Evolutionary conservation across 2,888 invertebrate genomes (phyloP).

Genomic region (Leucoma salicis): DNA sequence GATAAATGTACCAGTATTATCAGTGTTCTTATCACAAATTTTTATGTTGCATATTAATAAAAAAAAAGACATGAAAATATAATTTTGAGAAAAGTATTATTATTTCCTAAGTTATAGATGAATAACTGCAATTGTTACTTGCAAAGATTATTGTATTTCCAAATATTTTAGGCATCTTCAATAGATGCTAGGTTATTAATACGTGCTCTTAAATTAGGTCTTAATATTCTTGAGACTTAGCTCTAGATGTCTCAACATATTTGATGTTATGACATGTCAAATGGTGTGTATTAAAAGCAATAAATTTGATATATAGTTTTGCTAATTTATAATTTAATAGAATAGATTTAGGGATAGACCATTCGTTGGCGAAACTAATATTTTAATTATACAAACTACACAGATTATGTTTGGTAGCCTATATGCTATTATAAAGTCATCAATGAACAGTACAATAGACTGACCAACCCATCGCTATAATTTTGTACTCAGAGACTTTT

Average conservation of each 20-base stretch:
- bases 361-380: not conserved
- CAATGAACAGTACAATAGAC: slow-evolving; percentile 69
- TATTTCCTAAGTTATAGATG: too few relatives aligned
- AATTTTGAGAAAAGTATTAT: slow-evolving; percentile 3
- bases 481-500: slow-evolving; percentile 24
- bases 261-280: slow-evolving; percentile 10
- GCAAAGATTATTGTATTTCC: too few relatives aligned
- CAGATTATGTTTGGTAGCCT: not conserved
- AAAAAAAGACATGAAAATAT: slow-evolving; percentile 10
- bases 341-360: not conserved
- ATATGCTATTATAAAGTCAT: not conserved
- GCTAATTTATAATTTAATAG: not conserved
- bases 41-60: slow-evolving; percentile 20
- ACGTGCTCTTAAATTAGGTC: slow-evolving; percentile 5
- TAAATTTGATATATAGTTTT: slow-evolving; percentile 10
- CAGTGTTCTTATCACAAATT: slow-evolving; percentile 15
- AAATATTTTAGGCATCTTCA: too few relatives aligned
- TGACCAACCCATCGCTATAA: slow-evolving; percentile 52
- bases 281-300: slow-evolving; percentile 31
- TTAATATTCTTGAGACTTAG: slow-evolving; percentile 12
- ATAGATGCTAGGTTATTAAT: not conserved
- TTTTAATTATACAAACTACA: not conserved
- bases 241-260: slow-evolving; percentile 17
- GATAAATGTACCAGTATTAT: slow-evolving; percentile 43
- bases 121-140: too few relatives aligned